phyloP scores from a whole-genome alignment of 2,888 invertebrate species.

The Apeira syringaria region DNA sequence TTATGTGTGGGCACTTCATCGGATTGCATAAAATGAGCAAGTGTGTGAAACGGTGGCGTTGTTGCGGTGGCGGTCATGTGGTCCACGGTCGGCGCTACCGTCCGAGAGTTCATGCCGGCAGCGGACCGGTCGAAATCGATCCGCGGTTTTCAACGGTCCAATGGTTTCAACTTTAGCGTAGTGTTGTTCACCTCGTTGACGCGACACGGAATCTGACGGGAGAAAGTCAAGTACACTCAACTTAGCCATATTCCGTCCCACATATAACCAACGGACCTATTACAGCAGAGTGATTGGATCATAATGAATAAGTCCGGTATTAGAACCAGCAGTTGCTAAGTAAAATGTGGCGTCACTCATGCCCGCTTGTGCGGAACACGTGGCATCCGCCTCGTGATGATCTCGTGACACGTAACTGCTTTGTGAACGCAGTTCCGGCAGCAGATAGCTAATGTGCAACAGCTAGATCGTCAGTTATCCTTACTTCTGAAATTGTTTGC shows the following conservation, averaged over 20 bases:
- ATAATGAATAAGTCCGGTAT: conserved; percentile 65
- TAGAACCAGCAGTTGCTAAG: conserved; percentile 47
- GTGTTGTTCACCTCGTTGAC: conserved; percentile 75
- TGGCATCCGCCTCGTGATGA: conserved; percentile 41
- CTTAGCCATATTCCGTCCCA: conserved; percentile 60
- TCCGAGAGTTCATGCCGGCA: conserved; percentile 40
- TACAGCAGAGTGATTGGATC: conserved; percentile 68
- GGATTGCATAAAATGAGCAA: conserved; percentile 34
- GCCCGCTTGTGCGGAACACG: conserved; percentile 39
- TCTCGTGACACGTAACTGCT: conserved; percentile 40
- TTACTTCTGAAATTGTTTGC: not conserved
- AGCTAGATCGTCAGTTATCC: no score
- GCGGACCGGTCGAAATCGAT: conserved; percentile 71
- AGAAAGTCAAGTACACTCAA: conserved; percentile 75
- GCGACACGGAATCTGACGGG: conserved; percentile 70
- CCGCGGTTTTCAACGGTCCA: conserved; percentile 67
- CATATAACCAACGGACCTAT: conserved; percentile 56
- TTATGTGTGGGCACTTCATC: conserved; percentile 22
- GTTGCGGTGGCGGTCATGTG: conserved; percentile 41
- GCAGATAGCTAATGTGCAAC: no score
- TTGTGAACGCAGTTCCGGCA: conserved; percentile 28
- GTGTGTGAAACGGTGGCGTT: conserved; percentile 32
- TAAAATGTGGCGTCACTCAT: conserved; percentile 58
- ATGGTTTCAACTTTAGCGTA: conserved; percentile 64
- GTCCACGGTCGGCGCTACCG: conserved; percentile 41